A percentile compares a stretch with the other conserved stretches of the same genome.
These are phyloP conservation scores for Penaeus indicus DNA, from an alignment of 1,140 invertebrate genomes.

Conservation along the genomic window DNA sequence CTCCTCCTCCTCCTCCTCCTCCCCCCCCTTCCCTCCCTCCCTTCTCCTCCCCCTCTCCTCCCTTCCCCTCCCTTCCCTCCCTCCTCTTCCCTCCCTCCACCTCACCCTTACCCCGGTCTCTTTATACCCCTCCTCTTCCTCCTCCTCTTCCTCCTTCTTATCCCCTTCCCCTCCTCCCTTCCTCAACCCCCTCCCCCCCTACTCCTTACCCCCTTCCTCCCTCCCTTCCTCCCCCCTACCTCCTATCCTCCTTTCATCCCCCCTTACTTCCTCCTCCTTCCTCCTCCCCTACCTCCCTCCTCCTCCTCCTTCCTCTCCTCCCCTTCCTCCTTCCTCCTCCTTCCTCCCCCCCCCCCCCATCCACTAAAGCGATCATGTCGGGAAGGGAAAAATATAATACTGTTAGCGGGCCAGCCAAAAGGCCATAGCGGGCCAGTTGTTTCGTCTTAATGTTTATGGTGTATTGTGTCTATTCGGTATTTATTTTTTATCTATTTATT, in stretches of 20 bases:
- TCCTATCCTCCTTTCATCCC: neutral
- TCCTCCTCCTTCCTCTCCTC: neutral
- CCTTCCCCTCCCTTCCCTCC: neutral
- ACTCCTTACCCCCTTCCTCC: neutral
- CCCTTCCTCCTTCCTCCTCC: conserved; percentile 8
- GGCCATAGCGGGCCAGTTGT: too few species aligned
- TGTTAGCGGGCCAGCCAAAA: too few species aligned
- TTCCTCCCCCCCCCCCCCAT: neutral
- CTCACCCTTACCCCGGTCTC: neutral
- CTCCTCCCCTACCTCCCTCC: neutral
- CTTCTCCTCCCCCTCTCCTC: neutral
- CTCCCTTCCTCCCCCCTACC: neutral
- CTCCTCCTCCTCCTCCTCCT: neutral
- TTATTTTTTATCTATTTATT: too few species aligned
- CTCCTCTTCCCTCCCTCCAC: neutral
- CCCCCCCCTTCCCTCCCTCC: neutral
- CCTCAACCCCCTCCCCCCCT: neutral
- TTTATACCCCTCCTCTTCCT: neutral
- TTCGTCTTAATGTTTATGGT: too few species aligned
- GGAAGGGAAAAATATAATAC: too few species aligned
- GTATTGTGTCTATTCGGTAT: too few species aligned
- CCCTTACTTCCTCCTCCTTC: neutral
- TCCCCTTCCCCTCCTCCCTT: neutral
- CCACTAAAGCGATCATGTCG: too few species aligned
- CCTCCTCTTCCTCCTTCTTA: neutral